phyloP scores from a whole-genome alignment of 2,797 vertebrate genomes.

The Rhyacichthys aspro region DNA sequence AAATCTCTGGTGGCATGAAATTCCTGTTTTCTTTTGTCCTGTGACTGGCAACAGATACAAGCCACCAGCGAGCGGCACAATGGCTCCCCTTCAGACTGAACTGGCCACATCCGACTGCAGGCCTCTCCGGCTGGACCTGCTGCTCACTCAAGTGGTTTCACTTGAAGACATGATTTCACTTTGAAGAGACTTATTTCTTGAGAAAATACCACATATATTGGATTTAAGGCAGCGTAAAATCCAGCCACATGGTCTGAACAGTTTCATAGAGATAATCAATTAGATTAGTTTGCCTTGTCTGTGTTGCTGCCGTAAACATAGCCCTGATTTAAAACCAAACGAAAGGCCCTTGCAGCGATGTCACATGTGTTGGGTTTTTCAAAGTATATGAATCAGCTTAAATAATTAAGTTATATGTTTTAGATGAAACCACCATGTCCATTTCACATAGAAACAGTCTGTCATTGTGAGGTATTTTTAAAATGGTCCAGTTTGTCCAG shows the following conservation, averaged over 20 bases:
- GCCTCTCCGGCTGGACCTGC: conserved; percentile 14
- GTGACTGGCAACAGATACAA: conserved; percentile 25
- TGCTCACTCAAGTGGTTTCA: conserved; percentile 30
- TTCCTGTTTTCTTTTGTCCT: conserved; percentile 16
- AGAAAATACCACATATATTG: conserved; percentile 67
- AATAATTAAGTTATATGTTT: conserved; percentile 48
- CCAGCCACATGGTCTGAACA: conserved; percentile 50
- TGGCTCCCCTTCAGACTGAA: conserved; percentile 34
- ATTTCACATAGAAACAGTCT: conserved; percentile 23
- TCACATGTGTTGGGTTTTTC: conserved; percentile 52
- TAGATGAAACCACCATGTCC: no score
- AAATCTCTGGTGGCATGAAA: conserved; percentile 24
- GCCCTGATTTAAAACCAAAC: conserved; percentile 23
- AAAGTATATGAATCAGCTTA: conserved; percentile 59
- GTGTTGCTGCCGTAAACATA: conserved; percentile 38
- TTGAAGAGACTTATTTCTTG: conserved; percentile 67
- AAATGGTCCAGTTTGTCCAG: no score
- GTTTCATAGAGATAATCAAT: conserved; percentile 56
- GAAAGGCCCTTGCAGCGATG: conserved; percentile 16
- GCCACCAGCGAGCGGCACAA: conserved; percentile 39
- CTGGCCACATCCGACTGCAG: conserved; percentile 18
- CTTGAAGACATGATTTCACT: conserved; percentile 48
- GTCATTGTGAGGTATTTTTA: no score
- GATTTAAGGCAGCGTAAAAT: conserved; percentile 59
- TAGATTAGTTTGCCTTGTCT: conserved; percentile 43